phyloP scores from a whole-genome alignment of 2,888 invertebrate genomes.

The Chrysodeixis includens region DNA sequence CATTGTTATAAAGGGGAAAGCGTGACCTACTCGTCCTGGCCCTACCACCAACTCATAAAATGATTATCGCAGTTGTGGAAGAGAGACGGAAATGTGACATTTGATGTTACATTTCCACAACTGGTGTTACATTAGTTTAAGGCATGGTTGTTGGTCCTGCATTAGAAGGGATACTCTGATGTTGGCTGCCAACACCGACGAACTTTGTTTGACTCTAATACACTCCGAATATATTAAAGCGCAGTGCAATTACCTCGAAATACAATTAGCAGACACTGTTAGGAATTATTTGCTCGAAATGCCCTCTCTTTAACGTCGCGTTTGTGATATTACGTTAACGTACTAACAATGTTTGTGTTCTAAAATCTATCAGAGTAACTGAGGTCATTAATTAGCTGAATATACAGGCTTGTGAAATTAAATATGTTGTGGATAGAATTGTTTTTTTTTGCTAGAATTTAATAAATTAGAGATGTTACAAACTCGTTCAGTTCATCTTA shows the following conservation, averaged over 20 bases:
- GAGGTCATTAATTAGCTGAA: not conserved
- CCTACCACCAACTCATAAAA: no score
- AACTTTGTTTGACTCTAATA: not conserved
- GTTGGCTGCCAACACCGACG: constrained; percentile 2
- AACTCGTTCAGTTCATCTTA: no score
- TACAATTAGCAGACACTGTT: constrained; percentile 4
- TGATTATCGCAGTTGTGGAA: no score
- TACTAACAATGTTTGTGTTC: not conserved
- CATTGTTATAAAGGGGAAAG: constrained; percentile 10
- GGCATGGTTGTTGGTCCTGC: not conserved
- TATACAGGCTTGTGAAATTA: not conserved
- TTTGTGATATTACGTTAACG: not conserved
- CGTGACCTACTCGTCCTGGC: constrained; percentile 15
- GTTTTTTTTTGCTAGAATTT: not conserved
- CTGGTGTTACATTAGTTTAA: no score
- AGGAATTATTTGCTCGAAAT: not conserved
- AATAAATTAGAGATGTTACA: not conserved
- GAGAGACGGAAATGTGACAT: no score
- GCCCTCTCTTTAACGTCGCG: not conserved
- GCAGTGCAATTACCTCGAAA: not conserved
- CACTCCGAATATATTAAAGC: constrained; percentile 7
- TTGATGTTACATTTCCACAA: no score
- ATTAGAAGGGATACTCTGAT: constrained; percentile 25
- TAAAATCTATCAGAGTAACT: not conserved
- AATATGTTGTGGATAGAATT: no score